phyloP scores from a whole-genome alignment of 2,888 invertebrate species.

The Sthenelais limicola region DNA sequence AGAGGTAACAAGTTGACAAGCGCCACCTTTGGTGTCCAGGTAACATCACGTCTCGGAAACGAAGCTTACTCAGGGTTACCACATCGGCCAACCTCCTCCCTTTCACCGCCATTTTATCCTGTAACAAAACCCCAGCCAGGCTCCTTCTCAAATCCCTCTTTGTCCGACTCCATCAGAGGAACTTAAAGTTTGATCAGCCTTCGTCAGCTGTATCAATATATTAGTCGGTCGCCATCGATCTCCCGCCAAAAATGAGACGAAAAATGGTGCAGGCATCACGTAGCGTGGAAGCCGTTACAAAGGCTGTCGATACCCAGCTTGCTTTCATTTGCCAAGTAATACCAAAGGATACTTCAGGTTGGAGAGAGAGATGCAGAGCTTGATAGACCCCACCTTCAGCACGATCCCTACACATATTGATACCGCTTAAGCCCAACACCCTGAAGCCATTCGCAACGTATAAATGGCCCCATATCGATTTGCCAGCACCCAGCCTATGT shows the following conservation, averaged over 20 bases:
- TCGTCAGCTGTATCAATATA: slow-evolving; percentile 35
- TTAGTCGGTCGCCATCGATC: slow-evolving; percentile 15
- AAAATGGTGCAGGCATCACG: slow-evolving; percentile 1
- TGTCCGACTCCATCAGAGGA: neutral
- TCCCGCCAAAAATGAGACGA: slow-evolving; percentile 28
- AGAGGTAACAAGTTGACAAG: neutral
- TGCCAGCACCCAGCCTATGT: too few species aligned
- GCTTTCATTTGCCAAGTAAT: neutral
- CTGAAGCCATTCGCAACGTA: slow-evolving; percentile 2
- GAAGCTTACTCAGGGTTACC: slow-evolving; percentile 13
- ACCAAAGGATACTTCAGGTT: slow-evolving; percentile 7
- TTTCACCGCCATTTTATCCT: slow-evolving; percentile 9
- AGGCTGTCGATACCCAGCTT: slow-evolving; percentile 17
- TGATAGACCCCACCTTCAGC: neutral
- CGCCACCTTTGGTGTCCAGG: slow-evolving; percentile 9
- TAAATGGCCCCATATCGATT: too few species aligned
- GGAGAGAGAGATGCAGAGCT: neutral
- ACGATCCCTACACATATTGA: slow-evolving; percentile 22
- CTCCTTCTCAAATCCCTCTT: neutral
- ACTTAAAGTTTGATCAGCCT: slow-evolving; percentile 23
- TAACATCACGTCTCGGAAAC: slow-evolving; percentile 17
- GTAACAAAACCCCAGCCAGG: neutral
- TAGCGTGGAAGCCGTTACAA: slow-evolving; percentile 6
- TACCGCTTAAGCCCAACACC: slow-evolving; percentile 20
- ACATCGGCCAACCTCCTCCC: neutral